Evolutionary conservation across 2,888 invertebrate genomes (phyloP).

Genomic region (Laothoe populi): DNA sequence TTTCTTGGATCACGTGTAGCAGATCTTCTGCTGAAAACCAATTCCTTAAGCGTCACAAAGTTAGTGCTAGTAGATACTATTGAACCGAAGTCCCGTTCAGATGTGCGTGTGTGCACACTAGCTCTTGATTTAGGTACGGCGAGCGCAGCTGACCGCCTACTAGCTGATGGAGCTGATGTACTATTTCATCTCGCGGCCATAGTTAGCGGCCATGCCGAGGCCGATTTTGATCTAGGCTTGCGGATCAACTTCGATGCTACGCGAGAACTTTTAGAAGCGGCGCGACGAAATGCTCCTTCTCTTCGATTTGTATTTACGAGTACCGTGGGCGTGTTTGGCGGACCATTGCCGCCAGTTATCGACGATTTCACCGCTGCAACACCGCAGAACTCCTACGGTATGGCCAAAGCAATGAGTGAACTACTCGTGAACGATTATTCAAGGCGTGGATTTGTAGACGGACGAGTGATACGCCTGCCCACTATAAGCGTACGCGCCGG

Average conservation of each 20-base stretch:
- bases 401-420: slow-evolving; percentile 71
- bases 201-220: slow-evolving; percentile 73
- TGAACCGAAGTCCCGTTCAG: slow-evolving; percentile 33
- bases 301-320: slow-evolving; percentile 66
- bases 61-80: slow-evolving; percentile 52
- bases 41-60: slow-evolving; percentile 46
- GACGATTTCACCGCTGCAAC: slow-evolving; percentile 60
- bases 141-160: slow-evolving; percentile 50
- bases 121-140: slow-evolving; percentile 38
- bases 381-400: slow-evolving; percentile 72
- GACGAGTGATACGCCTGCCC: slow-evolving; percentile 65
- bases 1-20: slow-evolving; percentile 61
- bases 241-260: slow-evolving; percentile 71
- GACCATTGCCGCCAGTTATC: slow-evolving; percentile 54
- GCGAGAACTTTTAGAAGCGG: slow-evolving; percentile 61
- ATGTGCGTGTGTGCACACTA: slow-evolving; percentile 33
- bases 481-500: slow-evolving; percentile 73
- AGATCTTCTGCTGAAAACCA: slow-evolving; percentile 46
- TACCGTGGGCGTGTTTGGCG: slow-evolving; percentile 67
- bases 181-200: slow-evolving; percentile 73
- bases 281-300: slow-evolving; percentile 49
- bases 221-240: slow-evolving; percentile 68
- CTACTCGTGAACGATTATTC: slow-evolving; percentile 69
- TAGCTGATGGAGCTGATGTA: slow-evolving; percentile 50
- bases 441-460: slow-evolving; percentile 68